Evolutionary conservation across 2,888 invertebrate genomes (phyloP), one percentile per base, ranked within the genome.

Genomic region (Platerodrilus igneus): DNA sequence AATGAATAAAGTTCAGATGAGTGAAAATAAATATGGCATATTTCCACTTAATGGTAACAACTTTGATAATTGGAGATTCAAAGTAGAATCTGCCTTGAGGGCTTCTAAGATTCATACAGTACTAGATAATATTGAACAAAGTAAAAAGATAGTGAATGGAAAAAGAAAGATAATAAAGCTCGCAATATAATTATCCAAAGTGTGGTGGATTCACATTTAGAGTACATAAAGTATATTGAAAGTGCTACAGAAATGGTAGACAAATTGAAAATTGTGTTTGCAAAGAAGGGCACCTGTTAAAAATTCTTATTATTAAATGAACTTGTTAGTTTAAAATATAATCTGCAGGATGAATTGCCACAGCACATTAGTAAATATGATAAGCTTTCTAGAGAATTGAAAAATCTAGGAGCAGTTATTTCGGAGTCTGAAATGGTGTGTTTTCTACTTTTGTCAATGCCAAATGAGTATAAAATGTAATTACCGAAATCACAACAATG

Each of bases 371-470:
- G 37, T 3, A 25, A 28, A 3, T 65, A 66, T 41, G 63, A 67
- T 37, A 55, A 61, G 11, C 31, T 63, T 3, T 51, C 64, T 1
- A 45, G 50, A 4, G 62, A 65, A 34, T 46, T 66, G 27, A 15
- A 47, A 5, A 53, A 57, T 1, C 56, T 63, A 9, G 63, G 66
- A 16, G 62, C 58, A 2, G 57, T 56, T 30, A 30, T 64, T 4
- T 57, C 61, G 10, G 62, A 66, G 48, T 58, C 53, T 1, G 61
- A 62, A 30, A 63, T 61, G 43, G 41, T 53, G n/a, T 52, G 51
- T 29, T 49, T 53, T 26, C 37, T 55, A 13, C 33, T 55, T 14
- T 23, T 54, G 19, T 54, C 50, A 16, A 30, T 56, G 31, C 51
- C 53, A 5, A 32, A 28, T 11, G 21, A 28, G 9, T 56, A 41